A percentile compares a stretch with the other conserved stretches of the same genome.
phyloP scores from a whole-genome alignment of 2,113 vertebrate genomes.

The Patagioenas fasciata region DNA sequence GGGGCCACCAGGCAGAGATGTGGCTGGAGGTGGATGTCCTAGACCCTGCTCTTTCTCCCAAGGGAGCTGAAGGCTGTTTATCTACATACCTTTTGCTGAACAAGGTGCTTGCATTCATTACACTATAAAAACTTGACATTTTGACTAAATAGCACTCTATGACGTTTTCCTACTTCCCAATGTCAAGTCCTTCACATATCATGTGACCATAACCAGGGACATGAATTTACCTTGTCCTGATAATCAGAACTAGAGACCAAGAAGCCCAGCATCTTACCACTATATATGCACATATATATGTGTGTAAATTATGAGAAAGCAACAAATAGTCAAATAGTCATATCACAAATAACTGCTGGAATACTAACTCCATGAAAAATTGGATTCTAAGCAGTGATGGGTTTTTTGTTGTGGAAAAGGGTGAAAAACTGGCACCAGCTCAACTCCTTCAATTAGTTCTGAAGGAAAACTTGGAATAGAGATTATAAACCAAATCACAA shows the following conservation, averaged over 20 bases:
- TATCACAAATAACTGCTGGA: background rate
- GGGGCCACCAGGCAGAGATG: background rate
- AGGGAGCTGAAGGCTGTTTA: background rate
- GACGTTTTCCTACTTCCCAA: background rate
- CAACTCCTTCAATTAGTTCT: constrained; percentile 16
- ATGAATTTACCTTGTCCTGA: background rate
- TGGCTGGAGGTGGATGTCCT: background rate
- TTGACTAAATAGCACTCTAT: background rate
- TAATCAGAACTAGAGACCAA: background rate
- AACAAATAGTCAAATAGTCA: rapidly evolving
- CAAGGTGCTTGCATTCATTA: background rate
- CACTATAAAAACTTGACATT: background rate
- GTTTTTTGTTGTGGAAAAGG: background rate
- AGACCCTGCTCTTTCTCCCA: background rate
- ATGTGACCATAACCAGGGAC: background rate
- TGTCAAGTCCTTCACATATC: background rate
- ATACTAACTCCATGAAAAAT: background rate
- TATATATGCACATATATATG: background rate
- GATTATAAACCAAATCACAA: background rate
- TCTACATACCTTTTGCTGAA: background rate
- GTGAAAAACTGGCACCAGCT: background rate
- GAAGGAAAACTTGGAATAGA: constrained; percentile 1
- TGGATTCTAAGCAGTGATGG: background rate
- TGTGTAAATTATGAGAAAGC: background rate
- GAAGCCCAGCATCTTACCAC: background rate